Percentiles rank a stretch among this genome's conserved stretches.
Conservation (phyloP, 2,113 vertebrate genomes). For the Pterophyllum scalare region DNA sequence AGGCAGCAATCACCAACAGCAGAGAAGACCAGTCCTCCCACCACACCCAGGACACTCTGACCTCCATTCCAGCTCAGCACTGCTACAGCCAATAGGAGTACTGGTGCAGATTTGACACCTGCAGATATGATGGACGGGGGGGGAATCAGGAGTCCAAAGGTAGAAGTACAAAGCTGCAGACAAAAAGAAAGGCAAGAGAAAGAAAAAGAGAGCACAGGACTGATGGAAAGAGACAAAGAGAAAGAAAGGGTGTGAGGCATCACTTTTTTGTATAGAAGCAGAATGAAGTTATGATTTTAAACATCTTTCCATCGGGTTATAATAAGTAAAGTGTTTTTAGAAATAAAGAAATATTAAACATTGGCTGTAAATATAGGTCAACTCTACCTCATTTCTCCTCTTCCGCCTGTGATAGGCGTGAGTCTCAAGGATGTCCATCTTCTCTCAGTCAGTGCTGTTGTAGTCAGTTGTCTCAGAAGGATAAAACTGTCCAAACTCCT, state of each 20-base stretch:
- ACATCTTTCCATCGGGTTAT: background rate
- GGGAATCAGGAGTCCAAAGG: constrained; percentile 77
- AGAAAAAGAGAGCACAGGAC: constrained; percentile 79
- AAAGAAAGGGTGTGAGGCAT: constrained; percentile 8
- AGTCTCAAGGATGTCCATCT: constrained; percentile 86
- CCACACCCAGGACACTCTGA: constrained; percentile 68
- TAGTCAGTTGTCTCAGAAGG: background rate
- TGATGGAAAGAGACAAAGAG: constrained; percentile 38
- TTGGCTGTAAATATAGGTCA: background rate
- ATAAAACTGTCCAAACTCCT: background rate
- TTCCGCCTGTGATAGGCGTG: constrained; percentile 75
- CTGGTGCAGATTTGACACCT: constrained; percentile 82
- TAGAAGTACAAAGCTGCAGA: constrained; percentile 77
- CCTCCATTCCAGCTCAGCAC: constrained; percentile 80
- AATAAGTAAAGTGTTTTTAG: background rate
- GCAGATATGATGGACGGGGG: constrained; percentile 71
- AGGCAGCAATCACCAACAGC: constrained; percentile 85
- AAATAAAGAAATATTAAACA: background rate
- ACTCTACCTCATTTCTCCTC: constrained; percentile 77
- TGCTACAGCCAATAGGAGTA: constrained; percentile 70
- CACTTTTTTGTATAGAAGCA: background rate
- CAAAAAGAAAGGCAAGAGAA: constrained; percentile 75
- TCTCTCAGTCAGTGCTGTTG: constrained; percentile 13
- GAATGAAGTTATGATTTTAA: background rate
- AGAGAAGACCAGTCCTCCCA: constrained; percentile 81